These are phyloP conservation scores for Scelioninae gen. 1 DNA, from an alignment of 2,888 invertebrate genomes.

Conservation along the genomic window DNA sequence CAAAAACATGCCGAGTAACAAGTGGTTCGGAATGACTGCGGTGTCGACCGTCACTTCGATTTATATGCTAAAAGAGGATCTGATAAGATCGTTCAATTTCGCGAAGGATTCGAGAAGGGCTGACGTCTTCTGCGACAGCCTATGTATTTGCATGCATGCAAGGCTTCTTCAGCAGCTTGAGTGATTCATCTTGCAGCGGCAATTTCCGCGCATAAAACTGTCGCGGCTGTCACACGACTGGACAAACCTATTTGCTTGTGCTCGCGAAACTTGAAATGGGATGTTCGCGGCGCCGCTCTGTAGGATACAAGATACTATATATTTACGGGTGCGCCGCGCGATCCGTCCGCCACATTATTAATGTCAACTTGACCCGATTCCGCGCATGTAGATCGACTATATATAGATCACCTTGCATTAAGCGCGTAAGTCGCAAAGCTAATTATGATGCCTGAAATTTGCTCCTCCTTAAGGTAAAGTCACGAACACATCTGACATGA, in stretches of 20 bases:
- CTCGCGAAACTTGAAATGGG: conserved; percentile 58
- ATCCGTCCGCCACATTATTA: conserved; percentile 52
- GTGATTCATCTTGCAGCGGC: conserved; percentile 65
- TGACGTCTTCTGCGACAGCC: neutral
- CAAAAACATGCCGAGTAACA: conserved; percentile 53
- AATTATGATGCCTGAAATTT: conserved; percentile 27
- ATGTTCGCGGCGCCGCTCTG: conserved; percentile 22
- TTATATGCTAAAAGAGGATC: conserved; percentile 61
- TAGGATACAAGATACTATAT: conserved; percentile 23
- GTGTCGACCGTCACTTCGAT: conserved; percentile 53
- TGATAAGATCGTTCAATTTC: conserved; percentile 68
- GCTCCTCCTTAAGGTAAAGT: conserved; percentile 15
- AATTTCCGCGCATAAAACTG: conserved; percentile 69
- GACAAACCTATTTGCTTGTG: conserved; percentile 62
- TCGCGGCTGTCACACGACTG: conserved; percentile 53
- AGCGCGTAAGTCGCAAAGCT: conserved; percentile 12
- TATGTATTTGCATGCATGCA: conserved; percentile 47
- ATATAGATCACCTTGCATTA: conserved; percentile 28
- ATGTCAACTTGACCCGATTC: conserved; percentile 61
- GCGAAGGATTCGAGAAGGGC: conserved; percentile 30
- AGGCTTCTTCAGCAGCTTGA: conserved; percentile 24
- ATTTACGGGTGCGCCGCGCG: conserved; percentile 48
- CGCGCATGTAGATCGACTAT: conserved; percentile 16
- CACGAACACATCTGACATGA: conserved; percentile 3
- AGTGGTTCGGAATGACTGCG: conserved; percentile 48